Base-by-base conservation (phyloP, 2,888 invertebrate species). In the Lasioglossum vierecki region DNA sequence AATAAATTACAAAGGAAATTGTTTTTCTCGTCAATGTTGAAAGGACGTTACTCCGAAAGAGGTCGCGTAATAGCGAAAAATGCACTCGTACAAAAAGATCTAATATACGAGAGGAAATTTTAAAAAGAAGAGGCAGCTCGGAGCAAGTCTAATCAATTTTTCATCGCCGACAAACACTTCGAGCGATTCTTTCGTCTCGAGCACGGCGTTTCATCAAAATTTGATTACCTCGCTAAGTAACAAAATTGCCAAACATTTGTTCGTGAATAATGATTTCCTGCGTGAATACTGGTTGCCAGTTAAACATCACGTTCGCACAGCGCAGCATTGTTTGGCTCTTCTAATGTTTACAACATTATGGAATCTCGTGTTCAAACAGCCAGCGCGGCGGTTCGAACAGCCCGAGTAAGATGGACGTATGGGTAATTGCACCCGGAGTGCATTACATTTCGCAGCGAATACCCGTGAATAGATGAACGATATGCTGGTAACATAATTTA, bases 191-290 rank as follows among this genome's bases (percentile, higher is more conserved):
- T 22, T 22, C 70, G 9, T 5, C 5, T 5, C 0, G 18, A 13
- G 41, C 66, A 8, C 11, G 46, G n/a, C 2, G 30, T n/a, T 35
- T 35, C 35, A 57, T 83, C 72, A 66, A 81, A 76, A 39, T 35
- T 72, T 18, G 53, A 81, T 81, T 76, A 18, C 26, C 26, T 66
- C 53, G 18, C 49, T 70, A 78, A 74, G 74, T 49, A 82, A 57
- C 30, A 46, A 83, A 57, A 66, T 82, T 73, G 30, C 41, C 60
- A 44, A 77, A 77, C 68, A 44, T 73, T 80, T 46, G 46, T 53
- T 49, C 39, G 30, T 46, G 73, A 68, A 57, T 66, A 82, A 82
- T 68, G 26, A 41, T 44, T 46, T 15, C 18, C 26, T 30, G 30
- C 6, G 39, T 8, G 30, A 57, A 39, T 2, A 15, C n/a, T n/a